A percentile compares a stretch with the other conserved stretches of the same genome.
These are phyloP conservation scores for Harpagus bidentatus DNA, from an alignment of 2,113 vertebrate species.

Conservation along the genomic window DNA sequence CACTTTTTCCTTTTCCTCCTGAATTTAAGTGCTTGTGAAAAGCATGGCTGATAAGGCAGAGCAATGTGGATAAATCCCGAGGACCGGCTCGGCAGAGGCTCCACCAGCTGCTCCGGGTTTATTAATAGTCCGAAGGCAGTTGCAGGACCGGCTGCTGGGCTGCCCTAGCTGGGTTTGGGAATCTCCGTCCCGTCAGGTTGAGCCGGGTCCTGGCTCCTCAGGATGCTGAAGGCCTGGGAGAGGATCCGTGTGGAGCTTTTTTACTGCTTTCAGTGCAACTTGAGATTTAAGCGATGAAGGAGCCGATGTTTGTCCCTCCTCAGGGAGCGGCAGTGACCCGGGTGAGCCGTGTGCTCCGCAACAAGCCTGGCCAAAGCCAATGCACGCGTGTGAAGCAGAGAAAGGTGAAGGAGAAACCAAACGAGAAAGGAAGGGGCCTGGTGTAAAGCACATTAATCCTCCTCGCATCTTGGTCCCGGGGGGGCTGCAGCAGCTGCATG, in stretches of 20 bases:
- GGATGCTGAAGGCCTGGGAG: not conserved
- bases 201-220: not conserved
- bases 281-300: not conserved
- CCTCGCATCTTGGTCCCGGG: not conserved
- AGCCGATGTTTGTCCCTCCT: not conserved
- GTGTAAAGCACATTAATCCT: not conserved
- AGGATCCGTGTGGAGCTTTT: not conserved
- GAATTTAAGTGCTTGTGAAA: constrained; percentile 80
- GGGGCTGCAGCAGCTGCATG: not conserved
- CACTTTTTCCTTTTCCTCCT: constrained; percentile 74
- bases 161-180: not conserved
- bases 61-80: constrained; percentile 25
- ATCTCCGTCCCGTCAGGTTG: not conserved
- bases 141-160: not conserved
- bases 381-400: not conserved
- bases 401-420: not conserved
- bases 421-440: not conserved
- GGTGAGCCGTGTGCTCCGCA: not conserved
- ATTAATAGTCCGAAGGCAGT: constrained; percentile 11
- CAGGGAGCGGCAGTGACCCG: not conserved
- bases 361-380: not conserved
- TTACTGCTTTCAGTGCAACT: not conserved
- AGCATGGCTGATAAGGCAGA: constrained; percentile 74
- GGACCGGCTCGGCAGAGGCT: not conserved
- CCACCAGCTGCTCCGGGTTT: constrained; percentile 37